Conservation (phyloP, 2,797 vertebrate species). For the Pyrocephalus nanus region DNA sequence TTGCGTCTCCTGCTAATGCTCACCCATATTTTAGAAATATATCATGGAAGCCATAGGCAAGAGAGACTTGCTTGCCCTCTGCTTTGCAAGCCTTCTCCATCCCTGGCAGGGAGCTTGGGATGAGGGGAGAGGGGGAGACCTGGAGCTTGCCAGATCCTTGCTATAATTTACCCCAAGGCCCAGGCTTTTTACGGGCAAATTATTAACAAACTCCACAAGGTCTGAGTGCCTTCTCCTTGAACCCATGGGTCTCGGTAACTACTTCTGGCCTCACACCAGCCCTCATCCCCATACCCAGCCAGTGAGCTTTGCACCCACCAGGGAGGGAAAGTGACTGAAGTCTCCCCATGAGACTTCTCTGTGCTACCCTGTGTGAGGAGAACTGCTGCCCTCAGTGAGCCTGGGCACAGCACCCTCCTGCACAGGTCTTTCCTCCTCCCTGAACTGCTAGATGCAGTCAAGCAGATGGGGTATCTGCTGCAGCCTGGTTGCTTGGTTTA, state of each 20-base stretch:
- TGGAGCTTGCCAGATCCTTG: neutral
- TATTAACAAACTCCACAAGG: neutral
- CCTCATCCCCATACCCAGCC: fast-evolving
- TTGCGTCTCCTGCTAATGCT: neutral
- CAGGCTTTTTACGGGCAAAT: neutral
- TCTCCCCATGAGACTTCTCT: neutral
- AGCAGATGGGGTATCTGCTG: neutral
- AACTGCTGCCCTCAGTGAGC: neutral
- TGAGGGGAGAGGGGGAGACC: neutral
- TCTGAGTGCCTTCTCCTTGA: neutral
- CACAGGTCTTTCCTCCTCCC: neutral
- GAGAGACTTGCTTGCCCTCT: neutral
- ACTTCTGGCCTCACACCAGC: neutral
- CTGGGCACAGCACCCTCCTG: neutral
- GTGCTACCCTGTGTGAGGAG: neutral
- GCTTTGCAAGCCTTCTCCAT: neutral
- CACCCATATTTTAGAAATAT: neutral
- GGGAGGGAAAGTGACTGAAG: neutral
- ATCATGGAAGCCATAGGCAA: neutral
- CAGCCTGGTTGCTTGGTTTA: neutral
- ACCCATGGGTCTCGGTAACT: neutral
- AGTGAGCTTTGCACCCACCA: neutral
- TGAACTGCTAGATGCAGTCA: neutral
- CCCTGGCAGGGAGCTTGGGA: neutral
- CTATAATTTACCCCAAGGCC: neutral